Evolutionary conservation across 2,888 invertebrate species (phyloP), one percentile per base, ranked within the genome.

Genomic region (Oscheius sp.): DNA sequence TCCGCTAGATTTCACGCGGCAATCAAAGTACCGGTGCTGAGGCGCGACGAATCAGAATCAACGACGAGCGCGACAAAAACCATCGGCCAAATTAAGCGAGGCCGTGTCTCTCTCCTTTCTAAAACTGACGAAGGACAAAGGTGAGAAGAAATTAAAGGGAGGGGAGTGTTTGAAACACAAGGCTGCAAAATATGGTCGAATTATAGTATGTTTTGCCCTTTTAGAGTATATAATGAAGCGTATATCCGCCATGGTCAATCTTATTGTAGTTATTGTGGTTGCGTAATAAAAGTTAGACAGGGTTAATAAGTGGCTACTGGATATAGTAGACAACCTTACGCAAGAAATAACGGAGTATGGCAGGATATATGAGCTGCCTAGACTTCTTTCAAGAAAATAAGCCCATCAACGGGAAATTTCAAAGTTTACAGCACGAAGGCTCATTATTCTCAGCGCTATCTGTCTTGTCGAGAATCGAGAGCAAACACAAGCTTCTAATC

Each of bases 1-100:
- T 69, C 69, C 56, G 69, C 52, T 23, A 69, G 55, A 69, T 69
- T 69, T 69, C 69, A 69, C 69, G 69, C 69, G 69, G 27, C 55
- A 69, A 69, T 69, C 69, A 69, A 55, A 55, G 66, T 52, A 27
- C 29, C 52, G 21, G 18, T 35, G 35, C 61, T 13, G 55, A 23
- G 25, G 16, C 25, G 61, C 25, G 23, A 61, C 61, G 61, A 45
- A 61, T 45, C 61, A 45, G 52, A 29, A 66, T 18, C 49, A 23
- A 66, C 66, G 49, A 18, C 12, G 52, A 49, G n/a, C 49, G 52
- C n/a, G 29, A 52, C 27, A 66, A 64, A 66, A 66, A 66, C 66
- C 23, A 52, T 27, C 52, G 49, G 52, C 23, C 66, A 52, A 66
- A 66, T 66, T 66, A 66, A 52, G 66, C 52, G 52, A 49, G 52